Conservation (phyloP, 2,113 vertebrate genomes). For the Spea bombifrons region DNA sequence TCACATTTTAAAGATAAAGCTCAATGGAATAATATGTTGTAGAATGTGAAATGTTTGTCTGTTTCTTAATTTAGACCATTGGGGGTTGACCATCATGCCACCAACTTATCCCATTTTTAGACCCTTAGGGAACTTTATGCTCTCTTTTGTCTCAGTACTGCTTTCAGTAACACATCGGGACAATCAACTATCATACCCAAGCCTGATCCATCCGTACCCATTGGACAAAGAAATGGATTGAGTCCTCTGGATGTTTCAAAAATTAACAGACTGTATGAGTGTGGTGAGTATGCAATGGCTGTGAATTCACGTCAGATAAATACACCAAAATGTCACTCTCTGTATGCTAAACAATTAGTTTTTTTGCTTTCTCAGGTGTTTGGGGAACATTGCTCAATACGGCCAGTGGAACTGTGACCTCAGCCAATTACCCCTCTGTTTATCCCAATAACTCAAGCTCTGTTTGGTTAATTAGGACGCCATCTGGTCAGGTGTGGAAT, state of each 20-base stretch:
- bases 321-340: not conserved
- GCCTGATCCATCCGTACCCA: constrained; percentile 56
- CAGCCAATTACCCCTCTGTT: not conserved
- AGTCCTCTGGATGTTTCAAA: constrained; percentile 61
- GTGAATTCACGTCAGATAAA: too few relatives aligned
- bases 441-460: constrained; percentile 6
- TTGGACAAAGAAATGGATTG: constrained; percentile 62
- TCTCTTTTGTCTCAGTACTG: constrained; percentile 51
- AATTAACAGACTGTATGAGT: constrained; percentile 66
- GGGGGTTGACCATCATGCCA: too few relatives aligned
- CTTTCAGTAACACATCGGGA: constrained; percentile 56
- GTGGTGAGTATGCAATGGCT: constrained; percentile 54
- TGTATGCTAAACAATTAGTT: not conserved
- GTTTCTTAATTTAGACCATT: too few relatives aligned
- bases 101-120: too few relatives aligned
- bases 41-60: too few relatives aligned
- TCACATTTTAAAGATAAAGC: too few relatives aligned
- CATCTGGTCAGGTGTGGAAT: constrained; percentile 17
- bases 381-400: constrained; percentile 9
- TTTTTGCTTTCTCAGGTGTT: not conserved
- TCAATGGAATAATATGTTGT: too few relatives aligned
- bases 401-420: not conserved
- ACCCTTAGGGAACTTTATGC: too few relatives aligned
- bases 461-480: constrained; percentile 27
- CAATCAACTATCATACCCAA: constrained; percentile 60